phyloP scores from a whole-genome alignment of 2,888 invertebrate species.

The Tetranychus piercei region DNA sequence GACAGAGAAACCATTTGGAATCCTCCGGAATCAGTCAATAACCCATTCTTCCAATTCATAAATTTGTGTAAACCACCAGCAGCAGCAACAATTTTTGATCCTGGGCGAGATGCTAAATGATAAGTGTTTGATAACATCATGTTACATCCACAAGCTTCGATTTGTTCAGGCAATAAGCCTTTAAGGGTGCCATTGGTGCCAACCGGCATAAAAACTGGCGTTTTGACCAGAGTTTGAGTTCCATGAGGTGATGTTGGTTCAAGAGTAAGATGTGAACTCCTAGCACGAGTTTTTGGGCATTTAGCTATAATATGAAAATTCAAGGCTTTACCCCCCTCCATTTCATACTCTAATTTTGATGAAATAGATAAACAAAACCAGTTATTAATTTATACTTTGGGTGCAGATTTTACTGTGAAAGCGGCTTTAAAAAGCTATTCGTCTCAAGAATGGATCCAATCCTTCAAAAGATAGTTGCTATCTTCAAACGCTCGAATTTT shows the following conservation, averaged over 20 bases:
- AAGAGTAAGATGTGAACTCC: not conserved
- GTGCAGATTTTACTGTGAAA: no score
- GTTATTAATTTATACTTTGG: no score
- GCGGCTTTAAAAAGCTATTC: no score
- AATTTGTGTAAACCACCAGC: slow-evolving; percentile 89
- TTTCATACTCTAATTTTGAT: no score
- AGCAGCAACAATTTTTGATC: slow-evolving; percentile 56
- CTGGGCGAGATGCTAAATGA: slow-evolving; percentile 59
- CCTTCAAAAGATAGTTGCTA: no score
- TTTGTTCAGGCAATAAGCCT: slow-evolving; percentile 74
- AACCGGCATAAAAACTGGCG: slow-evolving; percentile 97
- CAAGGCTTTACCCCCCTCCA: no score
- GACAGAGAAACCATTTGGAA: slow-evolving; percentile 97
- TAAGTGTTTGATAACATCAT: slow-evolving; percentile 92
- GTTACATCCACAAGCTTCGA: slow-evolving; percentile 66
- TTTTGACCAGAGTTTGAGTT: slow-evolving; percentile 44
- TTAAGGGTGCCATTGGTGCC: slow-evolving; percentile 87
- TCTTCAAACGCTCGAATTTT: no score
- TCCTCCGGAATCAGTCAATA: slow-evolving; percentile 91
- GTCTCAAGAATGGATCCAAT: no score
- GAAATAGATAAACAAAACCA: no score
- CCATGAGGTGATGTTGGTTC: slow-evolving; percentile 36
- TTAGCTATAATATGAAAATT: not conserved
- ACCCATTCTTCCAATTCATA: slow-evolving; percentile 82
- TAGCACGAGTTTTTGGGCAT: not conserved